phyloP scores from a whole-genome alignment of 2,888 invertebrate species.

The Tipula unca region DNA sequence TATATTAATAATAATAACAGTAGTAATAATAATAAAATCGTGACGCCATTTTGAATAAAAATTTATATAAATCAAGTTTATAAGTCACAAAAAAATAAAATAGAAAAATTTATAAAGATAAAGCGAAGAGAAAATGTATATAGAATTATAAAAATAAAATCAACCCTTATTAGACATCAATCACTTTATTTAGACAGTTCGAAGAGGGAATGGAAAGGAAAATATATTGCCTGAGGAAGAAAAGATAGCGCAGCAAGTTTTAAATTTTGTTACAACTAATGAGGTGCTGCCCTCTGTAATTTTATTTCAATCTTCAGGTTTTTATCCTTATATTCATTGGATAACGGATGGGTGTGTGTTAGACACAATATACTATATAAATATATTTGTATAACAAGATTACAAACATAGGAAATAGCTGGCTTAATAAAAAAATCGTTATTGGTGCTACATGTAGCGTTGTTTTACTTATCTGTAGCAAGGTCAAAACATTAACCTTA shows the following conservation, averaged over 20 bases:
- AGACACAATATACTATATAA: too few relatives aligned
- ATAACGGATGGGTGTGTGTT: background rate
- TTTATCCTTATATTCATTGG: background rate
- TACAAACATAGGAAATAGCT: too few relatives aligned
- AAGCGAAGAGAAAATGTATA: background rate
- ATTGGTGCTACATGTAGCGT: too few relatives aligned
- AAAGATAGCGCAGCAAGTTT: background rate
- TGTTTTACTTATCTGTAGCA: too few relatives aligned
- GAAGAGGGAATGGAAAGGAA: background rate
- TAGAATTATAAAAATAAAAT: background rate
- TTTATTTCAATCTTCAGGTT: background rate
- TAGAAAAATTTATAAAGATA: slow-evolving; percentile 8
- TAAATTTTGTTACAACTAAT: background rate
- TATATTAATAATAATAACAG: background rate
- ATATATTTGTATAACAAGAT: too few relatives aligned
- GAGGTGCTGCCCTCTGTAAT: background rate
- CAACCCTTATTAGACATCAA: slow-evolving; percentile 14
- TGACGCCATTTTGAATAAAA: slow-evolving; percentile 19
- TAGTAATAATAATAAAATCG: slow-evolving; percentile 8
- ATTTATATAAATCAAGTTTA: slow-evolving; percentile 17
- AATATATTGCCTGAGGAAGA: background rate
- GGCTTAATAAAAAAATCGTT: too few relatives aligned
- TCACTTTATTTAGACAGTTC: background rate
- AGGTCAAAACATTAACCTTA: too few relatives aligned
- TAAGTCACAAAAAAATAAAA: background rate